A percentile compares a stretch with the other conserved stretches of the same genome.
Evolutionary conservation across 2,888 invertebrate genomes (phyloP).

Genomic region (Prostheceraeus crozeri): DNA sequence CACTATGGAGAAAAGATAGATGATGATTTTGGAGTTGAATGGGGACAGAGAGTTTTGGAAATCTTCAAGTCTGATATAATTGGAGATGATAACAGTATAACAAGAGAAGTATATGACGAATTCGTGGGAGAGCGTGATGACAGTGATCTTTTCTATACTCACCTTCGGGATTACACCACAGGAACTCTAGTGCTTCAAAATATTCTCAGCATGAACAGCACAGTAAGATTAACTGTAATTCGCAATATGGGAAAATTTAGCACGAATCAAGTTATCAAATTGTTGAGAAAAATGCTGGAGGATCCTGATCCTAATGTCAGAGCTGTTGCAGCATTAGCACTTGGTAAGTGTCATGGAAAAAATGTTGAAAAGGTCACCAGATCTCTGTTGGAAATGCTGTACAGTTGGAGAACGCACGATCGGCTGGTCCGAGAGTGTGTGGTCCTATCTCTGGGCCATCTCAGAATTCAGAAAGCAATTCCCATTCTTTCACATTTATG

Average conservation of each 20-base stretch:
- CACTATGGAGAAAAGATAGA: not conserved
- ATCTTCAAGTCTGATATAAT: too few relatives aligned
- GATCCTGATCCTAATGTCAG: slow-evolving; percentile 10
- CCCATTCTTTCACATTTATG: slow-evolving; percentile 13
- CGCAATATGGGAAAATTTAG: slow-evolving; percentile 15
- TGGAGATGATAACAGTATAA: too few relatives aligned
- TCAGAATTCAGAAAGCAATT: not conserved
- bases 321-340: slow-evolving; percentile 15
- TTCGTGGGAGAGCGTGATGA: not conserved
- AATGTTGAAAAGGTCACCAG: not conserved
- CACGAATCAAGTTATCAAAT: slow-evolving; percentile 6
- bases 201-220: slow-evolving; percentile 19
- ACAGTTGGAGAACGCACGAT: not conserved
- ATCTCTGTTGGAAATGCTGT: not conserved
- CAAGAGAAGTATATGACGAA: not conserved
- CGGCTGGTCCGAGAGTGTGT: slow-evolving; percentile 19
- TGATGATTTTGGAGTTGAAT: not conserved
- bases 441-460: slow-evolving; percentile 1
- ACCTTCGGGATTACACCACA: slow-evolving; percentile 7
- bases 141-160: not conserved
- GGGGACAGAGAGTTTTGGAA: too few relatives aligned
- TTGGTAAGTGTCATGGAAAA: not conserved
- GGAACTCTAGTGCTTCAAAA: not conserved
- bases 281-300: not conserved
- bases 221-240: slow-evolving; percentile 1